Percentiles rank a stretch among this genome's conserved stretches.
Evolutionary conservation across 2,797 vertebrate genomes (phyloP).

Genomic region (Darevskia mixta): DNA sequence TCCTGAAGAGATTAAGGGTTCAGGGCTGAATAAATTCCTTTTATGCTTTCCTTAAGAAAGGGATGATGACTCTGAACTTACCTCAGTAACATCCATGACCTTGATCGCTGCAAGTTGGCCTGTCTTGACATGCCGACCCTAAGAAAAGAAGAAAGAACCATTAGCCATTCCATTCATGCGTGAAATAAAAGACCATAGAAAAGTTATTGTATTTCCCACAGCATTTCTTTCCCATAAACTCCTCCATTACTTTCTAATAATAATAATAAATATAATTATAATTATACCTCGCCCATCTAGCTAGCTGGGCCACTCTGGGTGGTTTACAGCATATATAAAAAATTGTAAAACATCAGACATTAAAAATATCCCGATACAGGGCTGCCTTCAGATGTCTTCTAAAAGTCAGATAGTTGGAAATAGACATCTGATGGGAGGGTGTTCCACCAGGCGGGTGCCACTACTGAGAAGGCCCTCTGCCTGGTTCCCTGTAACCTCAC

Average conservation of each 20-base stretch:
- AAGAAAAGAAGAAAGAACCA: slow-evolving; percentile 60
- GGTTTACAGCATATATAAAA: too few species aligned
- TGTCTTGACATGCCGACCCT: slow-evolving; percentile 99
- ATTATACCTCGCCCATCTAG: too few species aligned
- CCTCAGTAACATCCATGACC: slow-evolving; percentile 99
- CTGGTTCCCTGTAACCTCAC: too few species aligned
- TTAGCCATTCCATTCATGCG: slow-evolving; percentile 9
- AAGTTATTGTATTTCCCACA: background rate
- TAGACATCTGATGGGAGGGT: too few species aligned
- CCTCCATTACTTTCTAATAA: background rate
- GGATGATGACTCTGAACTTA: slow-evolving; percentile 74
- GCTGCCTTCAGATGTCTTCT: too few species aligned
- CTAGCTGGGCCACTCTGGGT: too few species aligned
- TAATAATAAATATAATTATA: too few species aligned
- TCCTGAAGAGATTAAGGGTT: background rate
- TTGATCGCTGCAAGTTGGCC: slow-evolving; percentile 98
- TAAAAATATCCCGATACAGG: too few species aligned
- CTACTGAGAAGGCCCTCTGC: too few species aligned
- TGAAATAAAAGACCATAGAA: slow-evolving; percentile 24
- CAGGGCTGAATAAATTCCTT: background rate
- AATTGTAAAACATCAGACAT: too few species aligned
- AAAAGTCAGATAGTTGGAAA: too few species aligned
- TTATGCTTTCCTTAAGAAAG: background rate
- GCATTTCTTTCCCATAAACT: background rate
- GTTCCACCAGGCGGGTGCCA: too few species aligned